These are phyloP conservation scores for Eonycteris spelaea DNA, from an alignment of 2,113 vertebrate genomes.

Conservation along the genomic window DNA sequence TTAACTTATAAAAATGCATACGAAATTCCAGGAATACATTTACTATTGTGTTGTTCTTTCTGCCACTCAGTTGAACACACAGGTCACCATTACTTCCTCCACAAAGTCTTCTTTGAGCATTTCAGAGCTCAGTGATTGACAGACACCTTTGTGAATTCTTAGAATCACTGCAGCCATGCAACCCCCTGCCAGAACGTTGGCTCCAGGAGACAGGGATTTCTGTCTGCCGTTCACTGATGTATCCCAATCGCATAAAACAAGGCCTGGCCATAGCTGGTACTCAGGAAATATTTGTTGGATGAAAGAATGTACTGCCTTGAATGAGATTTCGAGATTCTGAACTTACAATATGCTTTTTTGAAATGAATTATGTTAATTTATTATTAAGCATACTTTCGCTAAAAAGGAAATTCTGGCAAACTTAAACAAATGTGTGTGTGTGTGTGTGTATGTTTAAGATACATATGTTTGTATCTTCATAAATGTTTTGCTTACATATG, in stretches of 20 bases:
- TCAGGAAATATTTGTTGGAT: not conserved
- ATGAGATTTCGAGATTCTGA: not conserved
- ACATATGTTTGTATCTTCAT: not conserved
- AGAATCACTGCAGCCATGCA: not conserved
- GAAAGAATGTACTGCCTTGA: not conserved
- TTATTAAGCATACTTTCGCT: not conserved
- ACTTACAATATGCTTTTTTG: not conserved
- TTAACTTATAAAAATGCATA: not conserved
- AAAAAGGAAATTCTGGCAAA: not conserved
- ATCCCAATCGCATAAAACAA: not conserved
- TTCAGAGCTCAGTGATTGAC: not conserved
- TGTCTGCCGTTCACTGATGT: not conserved
- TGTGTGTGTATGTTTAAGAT: not conserved
- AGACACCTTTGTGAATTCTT: not conserved
- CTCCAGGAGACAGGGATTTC: not conserved
- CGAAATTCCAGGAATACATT: not conserved
- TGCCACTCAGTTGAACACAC: not conserved
- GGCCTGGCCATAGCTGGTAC: not conserved
- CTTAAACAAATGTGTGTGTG: not conserved
- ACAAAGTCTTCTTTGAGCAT: not conserved
- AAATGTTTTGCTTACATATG: not conserved
- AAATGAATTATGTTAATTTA: not conserved
- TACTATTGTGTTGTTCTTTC: not conserved
- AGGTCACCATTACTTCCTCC: not conserved
- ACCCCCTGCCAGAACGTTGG: not conserved